These are phyloP conservation scores for Cyanoramphus novaezelandiae DNA, from an alignment of 2,113 vertebrate genomes.

Conservation along the genomic window DNA sequence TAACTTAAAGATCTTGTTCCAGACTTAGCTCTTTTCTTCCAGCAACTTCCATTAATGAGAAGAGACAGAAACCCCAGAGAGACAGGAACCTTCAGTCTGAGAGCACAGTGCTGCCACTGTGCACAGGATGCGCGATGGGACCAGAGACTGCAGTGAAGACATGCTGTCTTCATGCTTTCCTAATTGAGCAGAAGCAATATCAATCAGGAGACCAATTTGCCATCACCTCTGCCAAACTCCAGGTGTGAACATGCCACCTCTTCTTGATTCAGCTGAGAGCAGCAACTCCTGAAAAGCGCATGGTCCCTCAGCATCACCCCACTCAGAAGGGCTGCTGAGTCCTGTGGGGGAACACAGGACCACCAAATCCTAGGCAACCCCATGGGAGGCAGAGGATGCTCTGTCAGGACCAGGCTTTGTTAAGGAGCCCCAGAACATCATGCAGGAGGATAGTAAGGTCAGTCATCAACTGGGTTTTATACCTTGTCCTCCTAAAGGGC, in stretches of 20 bases:
- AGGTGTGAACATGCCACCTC: neutral
- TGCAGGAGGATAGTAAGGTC: neutral
- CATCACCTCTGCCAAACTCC: neutral
- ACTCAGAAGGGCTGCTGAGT: neutral
- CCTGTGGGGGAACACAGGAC: accelerated
- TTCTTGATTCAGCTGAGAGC: neutral
- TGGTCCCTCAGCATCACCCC: accelerated
- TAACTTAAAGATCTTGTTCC: neutral
- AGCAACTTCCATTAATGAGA: neutral
- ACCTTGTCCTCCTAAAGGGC: neutral
- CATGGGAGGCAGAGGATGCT: neutral
- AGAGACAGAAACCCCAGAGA: neutral
- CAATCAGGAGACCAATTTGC: neutral
- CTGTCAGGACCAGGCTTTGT: neutral
- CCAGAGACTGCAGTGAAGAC: neutral
- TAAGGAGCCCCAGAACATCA: neutral
- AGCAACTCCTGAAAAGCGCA: neutral
- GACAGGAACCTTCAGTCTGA: neutral
- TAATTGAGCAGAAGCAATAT: neutral
- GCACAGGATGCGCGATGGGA: neutral
- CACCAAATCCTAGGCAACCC: neutral
- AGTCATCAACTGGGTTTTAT: neutral
- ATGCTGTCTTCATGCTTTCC: neutral
- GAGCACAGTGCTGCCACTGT: neutral
- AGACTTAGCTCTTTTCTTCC: neutral